phyloP scores from a whole-genome alignment of 2,797 vertebrate genomes.

The Neoniphon sammara region DNA sequence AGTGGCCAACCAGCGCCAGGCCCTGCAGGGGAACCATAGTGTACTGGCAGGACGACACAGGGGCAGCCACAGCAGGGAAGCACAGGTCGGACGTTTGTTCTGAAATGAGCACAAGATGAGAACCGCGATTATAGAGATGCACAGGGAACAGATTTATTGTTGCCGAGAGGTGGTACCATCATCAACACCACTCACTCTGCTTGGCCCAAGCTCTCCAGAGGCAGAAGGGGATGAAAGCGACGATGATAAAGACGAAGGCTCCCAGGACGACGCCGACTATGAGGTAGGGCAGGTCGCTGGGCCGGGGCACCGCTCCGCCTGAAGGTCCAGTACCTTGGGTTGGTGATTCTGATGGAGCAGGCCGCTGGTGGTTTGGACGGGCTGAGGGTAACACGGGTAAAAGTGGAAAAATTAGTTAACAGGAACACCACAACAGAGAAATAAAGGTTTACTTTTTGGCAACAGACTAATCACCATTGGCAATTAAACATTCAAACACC shows the following conservation, averaged over 20 bases:
- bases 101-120: constrained; percentile 68
- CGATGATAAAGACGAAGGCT: constrained; percentile 92
- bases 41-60: constrained; percentile 93
- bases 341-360: constrained; percentile 79
- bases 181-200: constrained; percentile 87
- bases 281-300: constrained; percentile 93
- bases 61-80: constrained; percentile 86
- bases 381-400: constrained; percentile 80
- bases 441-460: no score
- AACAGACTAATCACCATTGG: no score
- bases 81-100: constrained; percentile 93
- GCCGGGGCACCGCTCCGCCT: constrained; percentile 84
- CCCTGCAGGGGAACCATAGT: constrained; percentile 96
- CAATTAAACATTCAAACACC: neutral
- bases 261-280: constrained; percentile 93
- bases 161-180: neutral
- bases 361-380: constrained; percentile 78
- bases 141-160: neutral
- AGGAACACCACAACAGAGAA: neutral
- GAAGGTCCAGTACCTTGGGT: neutral
- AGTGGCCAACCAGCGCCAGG: constrained; percentile 84
- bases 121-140: neutral
- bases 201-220: constrained; percentile 98
- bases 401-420: neutral
- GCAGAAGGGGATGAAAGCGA: constrained; percentile 97